Percentiles rank a stretch among this genome's conserved stretches.
Conservation (phyloP, 2,797 vertebrate genomes). For the Anguilla anguilla region DNA sequence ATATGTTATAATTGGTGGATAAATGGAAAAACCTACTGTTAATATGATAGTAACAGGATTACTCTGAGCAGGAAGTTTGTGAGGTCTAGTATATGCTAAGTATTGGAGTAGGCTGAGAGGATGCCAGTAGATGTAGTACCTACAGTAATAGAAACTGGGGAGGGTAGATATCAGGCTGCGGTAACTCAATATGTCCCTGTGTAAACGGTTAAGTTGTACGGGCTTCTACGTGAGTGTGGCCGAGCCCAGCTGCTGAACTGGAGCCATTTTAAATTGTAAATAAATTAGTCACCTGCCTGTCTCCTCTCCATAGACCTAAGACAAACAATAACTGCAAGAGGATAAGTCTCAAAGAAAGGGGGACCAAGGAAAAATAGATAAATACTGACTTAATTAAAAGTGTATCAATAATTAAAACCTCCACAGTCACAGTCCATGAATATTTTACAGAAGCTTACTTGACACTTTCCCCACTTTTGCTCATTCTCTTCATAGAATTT, state of each 20-base stretch:
- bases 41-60: background rate
- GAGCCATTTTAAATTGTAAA: background rate
- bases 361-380: conserved; percentile 15
- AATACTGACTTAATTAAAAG: conserved; percentile 29
- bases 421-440: conserved; percentile 17
- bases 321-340: conserved; percentile 8
- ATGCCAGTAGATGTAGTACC: background rate
- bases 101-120: background rate
- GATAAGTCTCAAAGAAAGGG: conserved; percentile 7
- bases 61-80: background rate
- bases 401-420: conserved; percentile 35
- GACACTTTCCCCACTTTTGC: background rate
- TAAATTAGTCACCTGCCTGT: conserved; percentile 17
- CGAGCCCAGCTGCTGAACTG: background rate
- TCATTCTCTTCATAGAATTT: background rate
- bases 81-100: background rate
- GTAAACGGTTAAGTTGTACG: background rate
- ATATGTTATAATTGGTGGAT: background rate
- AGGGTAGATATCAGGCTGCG: conserved; percentile 4
- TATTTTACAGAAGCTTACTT: conserved; percentile 23
- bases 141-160: background rate
- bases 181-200: background rate
- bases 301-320: background rate
- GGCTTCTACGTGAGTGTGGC: background rate
- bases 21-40: background rate